phyloP scores from a whole-genome alignment of 2,888 invertebrate genomes.

The Ditula angustiorana region DNA sequence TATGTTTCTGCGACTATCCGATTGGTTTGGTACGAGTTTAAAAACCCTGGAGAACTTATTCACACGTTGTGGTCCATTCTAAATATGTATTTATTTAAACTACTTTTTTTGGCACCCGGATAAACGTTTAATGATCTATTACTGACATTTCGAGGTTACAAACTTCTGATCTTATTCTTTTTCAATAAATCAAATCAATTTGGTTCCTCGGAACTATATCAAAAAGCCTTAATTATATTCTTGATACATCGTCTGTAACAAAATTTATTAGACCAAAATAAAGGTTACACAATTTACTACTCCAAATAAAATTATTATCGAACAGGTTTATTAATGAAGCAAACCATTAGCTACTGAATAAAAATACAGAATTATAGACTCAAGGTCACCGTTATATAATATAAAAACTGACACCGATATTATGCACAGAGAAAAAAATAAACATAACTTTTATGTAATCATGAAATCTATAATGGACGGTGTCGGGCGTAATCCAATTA shows the following conservation, averaged over 20 bases:
- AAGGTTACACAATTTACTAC: constrained; percentile 29
- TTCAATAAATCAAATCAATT: constrained; percentile 14
- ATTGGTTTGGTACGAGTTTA: too few relatives aligned
- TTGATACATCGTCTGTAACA: constrained; percentile 5
- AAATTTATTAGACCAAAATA: constrained; percentile 18
- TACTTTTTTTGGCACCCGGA: neutral
- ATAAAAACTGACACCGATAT: constrained; percentile 9
- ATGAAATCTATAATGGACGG: neutral
- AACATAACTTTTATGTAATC: constrained; percentile 20
- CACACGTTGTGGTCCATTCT: too few relatives aligned
- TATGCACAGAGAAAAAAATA: constrained; percentile 5
- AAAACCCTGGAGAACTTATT: too few relatives aligned
- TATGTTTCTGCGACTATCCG: too few relatives aligned
- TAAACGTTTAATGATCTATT: neutral
- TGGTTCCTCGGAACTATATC: constrained; percentile 12
- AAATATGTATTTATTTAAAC: neutral
- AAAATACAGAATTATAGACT: neutral
- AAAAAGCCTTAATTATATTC: constrained; percentile 3
- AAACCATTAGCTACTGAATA: constrained; percentile 16
- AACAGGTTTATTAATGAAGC: constrained; percentile 23
- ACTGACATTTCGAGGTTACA: neutral
- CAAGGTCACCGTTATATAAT: constrained; percentile 5
- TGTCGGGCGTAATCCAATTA: constrained; percentile 64
- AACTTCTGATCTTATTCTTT: neutral
- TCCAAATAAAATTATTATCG: constrained; percentile 15